Conservation (phyloP, 2,888 invertebrate genomes). For the Ormyrus labotus region DNA sequence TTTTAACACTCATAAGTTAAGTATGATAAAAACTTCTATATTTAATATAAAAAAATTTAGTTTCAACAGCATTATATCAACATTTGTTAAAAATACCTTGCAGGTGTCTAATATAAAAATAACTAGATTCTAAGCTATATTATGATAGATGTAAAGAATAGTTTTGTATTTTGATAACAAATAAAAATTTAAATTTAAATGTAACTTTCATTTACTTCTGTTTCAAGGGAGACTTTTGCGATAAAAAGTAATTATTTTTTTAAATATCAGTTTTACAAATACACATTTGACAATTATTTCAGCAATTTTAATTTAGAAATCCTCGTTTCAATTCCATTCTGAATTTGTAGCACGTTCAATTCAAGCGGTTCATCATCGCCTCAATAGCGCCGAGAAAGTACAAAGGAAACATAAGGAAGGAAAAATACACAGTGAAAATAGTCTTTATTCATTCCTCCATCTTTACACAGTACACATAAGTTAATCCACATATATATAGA, state of each 20-base stretch:
- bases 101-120: too few species aligned
- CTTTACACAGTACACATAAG: constrained; percentile 21
- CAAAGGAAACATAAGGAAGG: background rate
- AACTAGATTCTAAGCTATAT: too few species aligned
- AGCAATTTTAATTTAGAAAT: background rate
- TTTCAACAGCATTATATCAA: too few species aligned
- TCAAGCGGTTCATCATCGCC: background rate
- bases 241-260: background rate
- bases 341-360: background rate
- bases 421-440: constrained; percentile 9
- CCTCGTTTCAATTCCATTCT: background rate
- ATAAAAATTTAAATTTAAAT: too few species aligned
- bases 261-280: background rate
- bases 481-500: constrained; percentile 21
- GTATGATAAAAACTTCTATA: too few species aligned
- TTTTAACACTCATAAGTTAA: too few species aligned
- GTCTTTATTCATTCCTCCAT: constrained; percentile 27
- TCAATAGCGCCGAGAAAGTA: too few species aligned
- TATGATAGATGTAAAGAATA: too few species aligned
- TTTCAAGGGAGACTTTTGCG: background rate
- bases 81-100: too few species aligned
- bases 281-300: background rate
- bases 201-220: too few species aligned
- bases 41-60: too few species aligned
- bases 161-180: too few species aligned